phyloP scores from a whole-genome alignment of 2,797 vertebrate genomes.

The Sphenodon punctatus region DNA sequence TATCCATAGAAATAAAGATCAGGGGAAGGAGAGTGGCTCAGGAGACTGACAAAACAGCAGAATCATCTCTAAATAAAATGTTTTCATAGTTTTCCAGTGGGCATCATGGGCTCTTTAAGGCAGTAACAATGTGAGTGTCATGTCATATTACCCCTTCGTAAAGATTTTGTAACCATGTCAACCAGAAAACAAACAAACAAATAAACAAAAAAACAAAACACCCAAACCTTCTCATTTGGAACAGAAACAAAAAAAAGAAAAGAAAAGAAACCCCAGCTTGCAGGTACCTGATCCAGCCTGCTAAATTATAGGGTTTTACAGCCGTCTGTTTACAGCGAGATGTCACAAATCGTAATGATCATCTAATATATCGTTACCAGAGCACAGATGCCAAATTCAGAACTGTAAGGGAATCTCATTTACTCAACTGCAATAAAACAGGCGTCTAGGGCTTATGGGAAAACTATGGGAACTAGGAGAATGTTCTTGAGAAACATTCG shows the following conservation, averaged over 20 bases:
- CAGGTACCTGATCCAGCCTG: constrained; percentile 34
- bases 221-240: neutral
- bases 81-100: neutral
- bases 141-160: constrained; percentile 37
- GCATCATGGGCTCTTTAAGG: constrained; percentile 7
- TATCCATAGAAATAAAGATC: neutral
- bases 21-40: neutral
- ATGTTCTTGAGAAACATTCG: neutral
- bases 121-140: neutral
- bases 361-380: constrained; percentile 48
- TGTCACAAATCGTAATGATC: constrained; percentile 49
- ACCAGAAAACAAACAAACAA: constrained; percentile 14
- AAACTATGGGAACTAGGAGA: fast-evolving
- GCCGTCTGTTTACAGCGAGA: constrained; percentile 29
- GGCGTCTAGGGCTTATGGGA: neutral
- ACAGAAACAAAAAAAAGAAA: neutral
- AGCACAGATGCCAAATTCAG: constrained; percentile 42
- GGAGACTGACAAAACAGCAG: neutral
- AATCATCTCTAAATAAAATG: neutral
- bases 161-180: constrained; percentile 65
- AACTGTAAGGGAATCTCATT: neutral
- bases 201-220: neutral
- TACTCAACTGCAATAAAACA: neutral
- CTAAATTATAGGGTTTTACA: constrained; percentile 39
- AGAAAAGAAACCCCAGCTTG: neutral